Base-by-base conservation (phyloP, 2,797 vertebrate species). In the Mus minutoides region DNA sequence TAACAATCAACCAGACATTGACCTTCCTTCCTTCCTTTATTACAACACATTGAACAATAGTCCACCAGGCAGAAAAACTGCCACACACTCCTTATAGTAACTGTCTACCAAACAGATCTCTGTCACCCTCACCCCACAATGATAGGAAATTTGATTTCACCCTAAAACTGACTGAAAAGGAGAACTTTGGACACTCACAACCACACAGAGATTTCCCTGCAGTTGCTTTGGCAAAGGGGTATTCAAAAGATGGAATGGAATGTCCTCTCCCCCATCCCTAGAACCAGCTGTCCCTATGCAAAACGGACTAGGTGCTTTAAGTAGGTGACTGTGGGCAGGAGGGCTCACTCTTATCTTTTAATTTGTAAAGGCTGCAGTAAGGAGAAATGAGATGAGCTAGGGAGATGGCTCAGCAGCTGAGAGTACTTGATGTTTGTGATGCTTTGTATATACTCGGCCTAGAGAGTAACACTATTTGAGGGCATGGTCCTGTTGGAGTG, bases 211-310 rank as follows among this genome's bases (percentile, higher is more conserved):
- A 96, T 92, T 95, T 95, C 90, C 93, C 31, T 73, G 43, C 83
- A n/a, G 88, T 95, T 91, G 94, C 7, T 79, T 85, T 94, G 78
- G 96, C 94, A 97, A 95, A 97, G 96, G 69, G 46, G 88, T 75
- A 62, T 29, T 2, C 92, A 85, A 97, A 98, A 96, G 43, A 17
- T 71, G 94, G 94, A 31, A 40, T 83, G 91, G 96, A 96, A 94
- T 93, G 95, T 97, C 12, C 69, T 54, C 85, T 94, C 92, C 84
- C 94, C 78, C 46, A 89, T 76, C 49, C 60, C 26, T 54, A 64
- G 19, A 43, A 54, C 37, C 26, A 17, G 40, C 71, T 89, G 34
- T 71, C 79, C 90, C 64, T 86, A 6, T 52, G 40, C 77, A 83
- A 34, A n/a, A 91, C n/a, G 84, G 94, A 95, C 82, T 93, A 80